Conservation (phyloP, 2,113 vertebrate genomes). For the Ochotona princeps region DNA sequence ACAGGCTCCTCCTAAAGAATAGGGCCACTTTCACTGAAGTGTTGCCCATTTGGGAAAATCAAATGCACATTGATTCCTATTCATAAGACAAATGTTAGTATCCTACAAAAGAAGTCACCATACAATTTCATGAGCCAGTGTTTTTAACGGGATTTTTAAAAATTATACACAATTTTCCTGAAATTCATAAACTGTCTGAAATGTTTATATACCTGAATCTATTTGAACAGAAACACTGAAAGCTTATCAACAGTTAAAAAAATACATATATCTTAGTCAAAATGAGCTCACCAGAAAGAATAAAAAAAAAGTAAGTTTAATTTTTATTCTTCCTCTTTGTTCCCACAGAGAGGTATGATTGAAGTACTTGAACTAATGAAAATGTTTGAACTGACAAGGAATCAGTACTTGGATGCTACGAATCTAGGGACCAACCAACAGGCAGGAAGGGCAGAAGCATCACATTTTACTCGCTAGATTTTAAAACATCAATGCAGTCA, state of each 20-base stretch:
- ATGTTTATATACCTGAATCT: conserved; percentile 6
- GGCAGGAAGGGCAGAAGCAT: not conserved
- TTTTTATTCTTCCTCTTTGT: not conserved
- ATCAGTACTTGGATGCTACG: not conserved
- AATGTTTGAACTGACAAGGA: conserved; percentile 4
- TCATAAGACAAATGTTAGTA: conserved; percentile 1
- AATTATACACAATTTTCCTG: not conserved
- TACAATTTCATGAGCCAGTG: not conserved
- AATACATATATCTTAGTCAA: not conserved
- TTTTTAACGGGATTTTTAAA: not conserved
- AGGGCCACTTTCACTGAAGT: not conserved
- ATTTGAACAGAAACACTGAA: conserved; percentile 17
- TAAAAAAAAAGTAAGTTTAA: conserved; percentile 35
- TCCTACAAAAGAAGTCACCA: not conserved
- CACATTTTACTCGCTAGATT: conserved; percentile 11
- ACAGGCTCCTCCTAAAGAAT: conserved; percentile 7
- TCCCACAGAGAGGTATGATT: not conserved
- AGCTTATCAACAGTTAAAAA: conserved; percentile 23
- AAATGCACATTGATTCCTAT: not conserved
- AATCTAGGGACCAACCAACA: conserved; percentile 8
- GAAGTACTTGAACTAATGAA: not conserved
- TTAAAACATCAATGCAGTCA: not conserved
- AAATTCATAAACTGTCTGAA: conserved; percentile 13
- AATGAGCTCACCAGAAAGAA: conserved; percentile 11
- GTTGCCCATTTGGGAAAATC: not conserved